A percentile compares a stretch with the other conserved stretches of the same genome.
Evolutionary conservation across 2,113 vertebrate species (phyloP).

Genomic region (Alethe castanea): DNA sequence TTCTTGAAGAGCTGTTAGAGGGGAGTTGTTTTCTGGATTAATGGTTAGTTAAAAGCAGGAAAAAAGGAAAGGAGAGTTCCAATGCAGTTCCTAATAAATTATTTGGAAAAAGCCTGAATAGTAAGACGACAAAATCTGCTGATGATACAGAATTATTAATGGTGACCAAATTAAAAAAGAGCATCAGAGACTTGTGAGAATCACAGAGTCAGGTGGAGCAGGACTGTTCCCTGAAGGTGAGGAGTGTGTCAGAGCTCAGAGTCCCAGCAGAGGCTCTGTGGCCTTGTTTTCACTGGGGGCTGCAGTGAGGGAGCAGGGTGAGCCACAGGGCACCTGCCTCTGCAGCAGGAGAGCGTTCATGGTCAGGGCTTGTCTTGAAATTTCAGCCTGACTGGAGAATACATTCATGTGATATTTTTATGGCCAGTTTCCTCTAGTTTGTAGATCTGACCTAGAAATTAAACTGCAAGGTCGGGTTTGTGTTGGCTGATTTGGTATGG

Average conservation of each 20-base stretch:
- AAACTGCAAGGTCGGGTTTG: background rate
- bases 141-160: constrained; percentile 8
- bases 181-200: background rate
- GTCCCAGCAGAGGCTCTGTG: background rate
- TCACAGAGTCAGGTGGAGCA: background rate
- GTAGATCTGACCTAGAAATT: background rate
- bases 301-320: background rate
- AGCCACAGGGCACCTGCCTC: background rate
- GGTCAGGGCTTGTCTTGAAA: background rate
- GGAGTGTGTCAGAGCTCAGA: background rate
- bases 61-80: background rate
- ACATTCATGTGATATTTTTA: background rate
- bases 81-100: background rate
- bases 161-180: background rate
- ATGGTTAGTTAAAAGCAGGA: background rate
- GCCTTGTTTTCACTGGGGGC: background rate
- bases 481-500: background rate
- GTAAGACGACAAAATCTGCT: background rate
- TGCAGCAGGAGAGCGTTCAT: background rate
- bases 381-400: background rate
- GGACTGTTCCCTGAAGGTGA: background rate
- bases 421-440: background rate
- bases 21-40: background rate
- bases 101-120: background rate
- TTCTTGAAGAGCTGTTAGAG: background rate